Evolutionary conservation across 2,113 vertebrate genomes (phyloP), one percentile per base, ranked within the genome.

Genomic region (Plecotus auritus): DNA sequence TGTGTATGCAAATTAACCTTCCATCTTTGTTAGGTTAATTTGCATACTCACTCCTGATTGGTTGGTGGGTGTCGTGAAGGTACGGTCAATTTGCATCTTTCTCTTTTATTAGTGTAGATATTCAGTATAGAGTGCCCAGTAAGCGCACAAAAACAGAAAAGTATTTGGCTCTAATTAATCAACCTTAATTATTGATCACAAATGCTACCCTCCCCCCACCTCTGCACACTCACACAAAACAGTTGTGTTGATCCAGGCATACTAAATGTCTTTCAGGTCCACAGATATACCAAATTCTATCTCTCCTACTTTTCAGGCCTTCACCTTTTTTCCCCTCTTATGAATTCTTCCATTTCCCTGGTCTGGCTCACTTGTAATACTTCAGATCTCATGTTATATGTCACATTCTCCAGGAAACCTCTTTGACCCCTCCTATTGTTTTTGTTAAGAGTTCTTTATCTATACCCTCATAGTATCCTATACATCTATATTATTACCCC

Each of bases 131-230:
- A 69, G 2, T 26, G 1, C 47, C 45, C 67, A 96, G 47, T 42
- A 91, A 81, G 76, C 59, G 94, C 54, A 17, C 5, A 12, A 76
- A 20, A 56, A 40, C 37, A 64, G n/a, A 51, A 82, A 54, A 30
- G n/a, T 26, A 82, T 84, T 42, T 93, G 51, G 42, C n/a, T 92
- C 42, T 93, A 91, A 91, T 10, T 88, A 45, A 92, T 42, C 47
- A 85, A 37, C 56, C 81, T 69, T 91, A 81, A 49, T 54, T 61
- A 77, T 69, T 30, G 69, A 51, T 95, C 83, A 91, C 56, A 85
- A 93, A 91, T 59, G 18, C 22, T 83, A 30, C 30, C 10, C 30
- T 54, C 26, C n/a, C 10, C 49, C 12, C 61, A 28, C 1, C 14
- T 70, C 49, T 4, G 30, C 20, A 35, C 23, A 73, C 1, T 5